A percentile compares a stretch with the other conserved stretches of the same genome.
Conservation (phyloP, 2,888 invertebrate genomes). For the Zygaena filipendulae region DNA sequence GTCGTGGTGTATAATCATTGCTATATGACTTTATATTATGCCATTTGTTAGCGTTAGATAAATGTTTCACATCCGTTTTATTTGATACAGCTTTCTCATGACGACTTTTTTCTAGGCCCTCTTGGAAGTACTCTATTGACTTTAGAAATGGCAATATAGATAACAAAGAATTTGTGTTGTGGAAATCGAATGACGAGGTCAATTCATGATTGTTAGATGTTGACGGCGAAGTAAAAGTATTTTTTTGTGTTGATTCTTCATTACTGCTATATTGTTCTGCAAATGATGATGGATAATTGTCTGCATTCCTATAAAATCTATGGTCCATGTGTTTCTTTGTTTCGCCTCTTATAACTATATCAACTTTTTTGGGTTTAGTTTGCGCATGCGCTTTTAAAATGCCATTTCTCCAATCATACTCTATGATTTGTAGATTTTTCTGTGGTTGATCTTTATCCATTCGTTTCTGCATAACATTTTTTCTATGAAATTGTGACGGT, state of each 20-base stretch:
- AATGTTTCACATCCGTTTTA: conserved; percentile 34
- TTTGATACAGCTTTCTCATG: conserved; percentile 17
- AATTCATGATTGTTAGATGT: too few species aligned
- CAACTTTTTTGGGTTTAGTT: conserved; percentile 31
- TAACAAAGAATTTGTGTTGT: too few species aligned
- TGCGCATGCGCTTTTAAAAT: conserved; percentile 36
- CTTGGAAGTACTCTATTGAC: conserved; percentile 34
- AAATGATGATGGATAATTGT: conserved; percentile 18
- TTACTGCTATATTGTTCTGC: too few species aligned
- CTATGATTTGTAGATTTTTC: conserved; percentile 45
- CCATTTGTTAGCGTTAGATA: conserved; percentile 43
- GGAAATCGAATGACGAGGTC: too few species aligned
- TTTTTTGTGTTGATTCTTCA: neutral
- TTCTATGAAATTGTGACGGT: conserved; percentile 31
- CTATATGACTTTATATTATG: conserved; percentile 47
- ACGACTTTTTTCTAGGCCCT: conserved; percentile 23
- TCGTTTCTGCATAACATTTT: conserved; percentile 28
- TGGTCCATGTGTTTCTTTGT: conserved; percentile 20
- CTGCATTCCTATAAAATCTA: conserved; percentile 31
- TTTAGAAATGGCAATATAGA: conserved; percentile 43
- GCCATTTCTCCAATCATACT: conserved; percentile 32
- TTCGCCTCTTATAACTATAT: conserved; percentile 37
- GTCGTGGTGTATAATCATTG: conserved; percentile 41
- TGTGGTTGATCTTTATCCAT: conserved; percentile 24
- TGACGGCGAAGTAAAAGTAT: too few species aligned